phyloP scores from a whole-genome alignment of 2,888 invertebrate species.

The Cacoxenus indagator region DNA sequence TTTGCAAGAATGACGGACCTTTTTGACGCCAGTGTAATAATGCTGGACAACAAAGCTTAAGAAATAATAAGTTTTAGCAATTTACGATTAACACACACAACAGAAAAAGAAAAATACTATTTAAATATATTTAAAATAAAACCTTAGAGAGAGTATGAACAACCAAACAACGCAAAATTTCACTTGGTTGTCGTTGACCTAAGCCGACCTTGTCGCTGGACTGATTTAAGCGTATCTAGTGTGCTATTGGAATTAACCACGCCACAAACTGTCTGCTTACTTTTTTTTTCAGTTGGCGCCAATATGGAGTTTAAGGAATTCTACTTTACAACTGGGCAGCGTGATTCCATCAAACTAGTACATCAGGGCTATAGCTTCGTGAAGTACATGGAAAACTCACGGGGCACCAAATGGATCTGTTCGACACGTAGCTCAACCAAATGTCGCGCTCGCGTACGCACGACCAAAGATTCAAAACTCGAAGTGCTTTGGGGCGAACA shows the following conservation, averaged over 20 bases:
- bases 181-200: no score
- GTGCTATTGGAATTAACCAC: not conserved
- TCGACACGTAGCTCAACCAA: slow-evolving; percentile 67
- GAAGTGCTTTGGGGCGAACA: slow-evolving; percentile 62
- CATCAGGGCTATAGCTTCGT: slow-evolving; percentile 64
- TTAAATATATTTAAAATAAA: slow-evolving; percentile 14
- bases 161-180: no score
- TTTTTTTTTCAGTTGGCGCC: slow-evolving; percentile 2
- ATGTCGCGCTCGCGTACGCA: slow-evolving; percentile 66
- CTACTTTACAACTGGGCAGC: slow-evolving; percentile 65
- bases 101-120: not conserved
- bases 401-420: slow-evolving; percentile 69
- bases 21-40: slow-evolving; percentile 38
- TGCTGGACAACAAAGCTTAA: not conserved
- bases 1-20: slow-evolving; percentile 68
- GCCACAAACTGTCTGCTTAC: no score
- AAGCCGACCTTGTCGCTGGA: not conserved
- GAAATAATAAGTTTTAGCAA: not conserved
- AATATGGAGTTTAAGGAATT: slow-evolving; percentile 45
- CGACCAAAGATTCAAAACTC: slow-evolving; percentile 51
- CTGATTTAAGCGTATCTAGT: not conserved
- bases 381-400: slow-evolving; percentile 66
- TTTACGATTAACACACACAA: not conserved
- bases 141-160: not conserved
- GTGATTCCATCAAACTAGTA: slow-evolving; percentile 65